Percentiles rank a stretch among this genome's conserved stretches.
Conservation (phyloP, 2,797 vertebrate species). For the Miichthys miiuy region DNA sequence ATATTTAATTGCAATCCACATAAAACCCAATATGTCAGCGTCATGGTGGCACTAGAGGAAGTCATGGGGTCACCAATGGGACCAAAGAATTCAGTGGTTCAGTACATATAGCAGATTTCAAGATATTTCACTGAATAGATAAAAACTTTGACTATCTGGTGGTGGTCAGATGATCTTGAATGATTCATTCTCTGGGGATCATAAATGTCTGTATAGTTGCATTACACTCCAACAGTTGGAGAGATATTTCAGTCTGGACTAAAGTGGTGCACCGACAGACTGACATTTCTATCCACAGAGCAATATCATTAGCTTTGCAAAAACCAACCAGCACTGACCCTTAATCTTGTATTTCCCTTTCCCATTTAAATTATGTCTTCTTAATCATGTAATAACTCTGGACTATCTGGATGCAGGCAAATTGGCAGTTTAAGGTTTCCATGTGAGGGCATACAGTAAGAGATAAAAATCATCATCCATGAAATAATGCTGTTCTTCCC, state of each 20-base stretch:
- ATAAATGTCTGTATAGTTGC: background rate
- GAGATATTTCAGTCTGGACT: background rate
- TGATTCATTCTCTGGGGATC: background rate
- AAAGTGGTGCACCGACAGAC: background rate
- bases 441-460: slow-evolving; percentile 14
- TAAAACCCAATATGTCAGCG: background rate
- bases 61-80: background rate
- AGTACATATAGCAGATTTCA: background rate
- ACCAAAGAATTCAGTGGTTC: background rate
- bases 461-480: slow-evolving; percentile 40
- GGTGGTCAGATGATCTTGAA: background rate
- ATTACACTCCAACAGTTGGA: background rate
- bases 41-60: background rate
- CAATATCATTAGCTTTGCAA: background rate
- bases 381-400: slow-evolving; percentile 16
- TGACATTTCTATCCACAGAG: background rate
- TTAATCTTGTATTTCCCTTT: background rate
- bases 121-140: background rate
- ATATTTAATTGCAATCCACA: background rate
- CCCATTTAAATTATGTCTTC: slow-evolving; percentile 2
- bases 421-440: slow-evolving; percentile 35
- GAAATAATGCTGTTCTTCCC: slow-evolving; percentile 36
- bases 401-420: background rate
- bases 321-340: background rate
- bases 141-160: background rate